Conservation (phyloP, 2,888 invertebrate species). For the Philonicus albiceps region DNA sequence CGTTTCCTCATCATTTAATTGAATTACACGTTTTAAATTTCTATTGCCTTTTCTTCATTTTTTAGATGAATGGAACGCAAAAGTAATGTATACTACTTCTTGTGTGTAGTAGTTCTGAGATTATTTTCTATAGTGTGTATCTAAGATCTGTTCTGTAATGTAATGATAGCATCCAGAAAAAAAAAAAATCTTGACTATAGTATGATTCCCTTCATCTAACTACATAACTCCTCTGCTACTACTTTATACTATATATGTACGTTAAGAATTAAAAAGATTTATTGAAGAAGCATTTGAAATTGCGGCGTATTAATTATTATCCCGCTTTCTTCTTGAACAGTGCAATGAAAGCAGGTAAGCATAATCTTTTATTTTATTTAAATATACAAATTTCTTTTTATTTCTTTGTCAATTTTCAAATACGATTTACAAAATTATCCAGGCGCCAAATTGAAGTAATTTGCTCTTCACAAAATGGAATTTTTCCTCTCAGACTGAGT, state of each 20-base stretch:
- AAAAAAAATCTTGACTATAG: not conserved
- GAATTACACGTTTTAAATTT: not conserved
- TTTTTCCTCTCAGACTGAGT: too few relatives aligned
- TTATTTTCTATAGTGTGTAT: not conserved
- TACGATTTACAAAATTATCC: too few relatives aligned
- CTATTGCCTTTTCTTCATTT: not conserved
- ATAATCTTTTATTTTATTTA: not conserved
- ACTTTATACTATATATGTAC: constrained; percentile 39
- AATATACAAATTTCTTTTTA: not conserved
- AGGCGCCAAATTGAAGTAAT: not conserved
- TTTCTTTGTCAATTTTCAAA: not conserved
- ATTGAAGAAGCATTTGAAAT: constrained; percentile 43
- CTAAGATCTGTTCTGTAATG: not conserved
- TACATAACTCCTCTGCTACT: constrained; percentile 15
- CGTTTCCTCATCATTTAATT: not conserved
- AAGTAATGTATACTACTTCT: not conserved
- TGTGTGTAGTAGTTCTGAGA: constrained; percentile 7
- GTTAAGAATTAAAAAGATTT: constrained; percentile 46
- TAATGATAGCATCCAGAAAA: not conserved
- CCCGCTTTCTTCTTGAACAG: not conserved
- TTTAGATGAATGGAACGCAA: not conserved
- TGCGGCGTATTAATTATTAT: not conserved
- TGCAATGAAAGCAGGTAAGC: not conserved
- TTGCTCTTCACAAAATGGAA: too few relatives aligned
- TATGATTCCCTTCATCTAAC: not conserved